These are phyloP conservation scores for Gila robusta DNA, from an alignment of 2,797 vertebrate species.

Conservation along the genomic window DNA sequence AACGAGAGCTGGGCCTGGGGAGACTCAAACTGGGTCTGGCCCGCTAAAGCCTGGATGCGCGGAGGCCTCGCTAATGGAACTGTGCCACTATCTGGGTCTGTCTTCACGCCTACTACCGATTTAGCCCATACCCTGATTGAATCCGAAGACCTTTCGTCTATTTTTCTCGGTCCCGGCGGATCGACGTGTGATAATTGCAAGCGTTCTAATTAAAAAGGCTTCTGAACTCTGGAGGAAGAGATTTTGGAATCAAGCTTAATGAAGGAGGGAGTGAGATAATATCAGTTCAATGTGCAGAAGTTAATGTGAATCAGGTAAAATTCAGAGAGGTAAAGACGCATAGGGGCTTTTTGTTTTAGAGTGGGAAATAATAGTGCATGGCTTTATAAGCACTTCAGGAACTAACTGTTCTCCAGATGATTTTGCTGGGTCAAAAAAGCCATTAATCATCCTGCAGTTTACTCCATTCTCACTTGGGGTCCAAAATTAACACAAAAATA, in stretches of 20 bases:
- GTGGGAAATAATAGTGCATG: not conserved
- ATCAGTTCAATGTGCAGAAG: conserved; percentile 45
- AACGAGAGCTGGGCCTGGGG: conserved; percentile 33
- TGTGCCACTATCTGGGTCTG: conserved; percentile 63
- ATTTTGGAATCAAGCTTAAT: conserved; percentile 41
- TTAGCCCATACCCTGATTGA: conserved; percentile 63
- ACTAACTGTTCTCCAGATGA: conserved; percentile 3
- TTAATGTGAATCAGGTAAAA: conserved; percentile 31
- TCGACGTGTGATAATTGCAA: conserved; percentile 75
- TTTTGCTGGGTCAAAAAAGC: conserved; percentile 6
- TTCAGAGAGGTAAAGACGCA: not conserved
- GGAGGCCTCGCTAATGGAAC: conserved; percentile 49
- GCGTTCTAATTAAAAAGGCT: conserved; percentile 78
- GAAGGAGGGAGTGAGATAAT: conserved; percentile 16
- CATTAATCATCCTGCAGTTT: conserved; percentile 6
- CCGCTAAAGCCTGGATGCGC: conserved; percentile 29
- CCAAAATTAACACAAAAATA: not conserved
- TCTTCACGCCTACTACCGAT: conserved; percentile 60
- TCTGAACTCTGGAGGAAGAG: conserved; percentile 67
- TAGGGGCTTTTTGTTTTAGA: not conserved
- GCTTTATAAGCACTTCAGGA: not conserved
- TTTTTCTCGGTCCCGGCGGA: conserved; percentile 75
- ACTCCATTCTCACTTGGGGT: not conserved
- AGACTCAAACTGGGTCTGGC: conserved; percentile 51
- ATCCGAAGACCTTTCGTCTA: conserved; percentile 70